Evolutionary conservation across 2,797 vertebrate genomes (phyloP).

Genomic region (Crocodylus rhombifer): DNA sequence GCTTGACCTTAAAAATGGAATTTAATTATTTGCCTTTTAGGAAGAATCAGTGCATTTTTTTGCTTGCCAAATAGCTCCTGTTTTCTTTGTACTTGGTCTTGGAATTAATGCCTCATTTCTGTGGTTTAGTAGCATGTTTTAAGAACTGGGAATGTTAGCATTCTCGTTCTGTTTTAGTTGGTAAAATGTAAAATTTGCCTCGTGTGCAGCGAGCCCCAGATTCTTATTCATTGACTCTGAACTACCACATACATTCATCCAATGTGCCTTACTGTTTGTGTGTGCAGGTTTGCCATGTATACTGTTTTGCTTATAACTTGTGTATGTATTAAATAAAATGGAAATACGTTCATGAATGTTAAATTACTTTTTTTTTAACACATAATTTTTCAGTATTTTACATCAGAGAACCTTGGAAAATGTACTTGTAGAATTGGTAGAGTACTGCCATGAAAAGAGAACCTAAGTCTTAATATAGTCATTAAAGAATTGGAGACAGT

Average conservation of each 20-base stretch:
- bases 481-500: background rate
- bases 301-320: background rate
- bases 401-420: rapidly evolving
- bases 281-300: background rate
- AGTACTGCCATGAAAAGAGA: background rate
- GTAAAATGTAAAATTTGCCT: background rate
- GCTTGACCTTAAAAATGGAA: background rate
- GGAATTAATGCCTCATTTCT: background rate
- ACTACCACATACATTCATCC: background rate
- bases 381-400: background rate
- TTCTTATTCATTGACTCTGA: background rate
- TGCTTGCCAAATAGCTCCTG: background rate
- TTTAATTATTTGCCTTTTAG: background rate
- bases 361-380: background rate
- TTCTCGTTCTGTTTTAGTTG: background rate
- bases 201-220: background rate
- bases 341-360: background rate
- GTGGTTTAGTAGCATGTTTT: background rate
- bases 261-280: background rate
- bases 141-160: background rate
- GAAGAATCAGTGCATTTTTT: background rate
- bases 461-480: background rate
- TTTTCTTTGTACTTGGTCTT: background rate
- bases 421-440: background rate
- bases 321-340: background rate